These are phyloP conservation scores for Heliconius melpomene DNA, from an alignment of 1,140 invertebrate genomes.

Conservation along the genomic window DNA sequence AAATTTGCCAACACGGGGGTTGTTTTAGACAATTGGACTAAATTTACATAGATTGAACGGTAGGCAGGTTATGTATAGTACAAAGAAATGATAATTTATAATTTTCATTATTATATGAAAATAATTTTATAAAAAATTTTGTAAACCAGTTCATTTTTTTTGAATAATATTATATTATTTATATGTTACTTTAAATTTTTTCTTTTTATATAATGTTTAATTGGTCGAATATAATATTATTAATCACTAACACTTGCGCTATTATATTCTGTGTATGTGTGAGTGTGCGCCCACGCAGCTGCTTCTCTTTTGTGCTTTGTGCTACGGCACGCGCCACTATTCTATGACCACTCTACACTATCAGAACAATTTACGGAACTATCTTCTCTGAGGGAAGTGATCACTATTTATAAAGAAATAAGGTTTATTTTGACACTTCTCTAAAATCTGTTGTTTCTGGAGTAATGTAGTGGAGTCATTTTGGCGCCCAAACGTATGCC, in stretches of 20 bases:
- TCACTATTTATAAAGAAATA: neutral
- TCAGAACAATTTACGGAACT: slow-evolving; percentile 35
- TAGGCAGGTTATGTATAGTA: too few species aligned
- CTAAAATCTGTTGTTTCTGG: neutral
- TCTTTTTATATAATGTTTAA: too few species aligned
- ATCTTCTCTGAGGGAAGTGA: neutral
- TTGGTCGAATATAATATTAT: neutral
- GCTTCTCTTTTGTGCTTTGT: slow-evolving; percentile 63
- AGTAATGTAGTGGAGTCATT: neutral
- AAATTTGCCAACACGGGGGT: slow-evolving; percentile 49
- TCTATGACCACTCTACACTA: slow-evolving; percentile 56
- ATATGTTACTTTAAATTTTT: too few species aligned
- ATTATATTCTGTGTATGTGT: slow-evolving; percentile 36
- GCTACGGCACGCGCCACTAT: slow-evolving; percentile 65
- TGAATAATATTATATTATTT: too few species aligned
- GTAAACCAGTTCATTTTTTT: too few species aligned
- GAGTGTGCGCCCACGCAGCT: slow-evolving; percentile 66
- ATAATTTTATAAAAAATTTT: neutral
- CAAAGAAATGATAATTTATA: neutral
- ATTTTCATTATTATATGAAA: neutral
- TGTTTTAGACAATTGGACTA: slow-evolving; percentile 27
- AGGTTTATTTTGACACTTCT: neutral
- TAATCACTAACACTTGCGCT: neutral
- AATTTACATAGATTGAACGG: neutral
- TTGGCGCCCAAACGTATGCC: neutral